Base-by-base conservation (phyloP, 2,797 vertebrate genomes). In the Percopsis omiscomaycus region DNA sequence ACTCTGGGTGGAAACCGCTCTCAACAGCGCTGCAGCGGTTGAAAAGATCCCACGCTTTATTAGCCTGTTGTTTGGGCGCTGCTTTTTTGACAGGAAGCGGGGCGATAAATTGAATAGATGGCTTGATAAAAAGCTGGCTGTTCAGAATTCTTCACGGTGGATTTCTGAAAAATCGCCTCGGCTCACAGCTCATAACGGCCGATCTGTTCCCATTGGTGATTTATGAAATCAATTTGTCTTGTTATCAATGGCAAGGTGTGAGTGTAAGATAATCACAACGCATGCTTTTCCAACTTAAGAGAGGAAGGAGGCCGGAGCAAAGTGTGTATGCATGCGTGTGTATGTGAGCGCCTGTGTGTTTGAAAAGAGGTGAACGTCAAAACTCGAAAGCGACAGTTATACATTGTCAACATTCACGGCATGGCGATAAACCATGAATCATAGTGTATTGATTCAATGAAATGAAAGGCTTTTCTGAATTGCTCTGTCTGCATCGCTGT, bases 201-300 rank as follows among this genome's bases (percentile, higher is more conserved):
- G 71, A 88, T 88, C 78, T 78, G 68, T 85, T 90, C 85, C 76
- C 78, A 77, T 55, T 59, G 66, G 78, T 91, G 90, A 91, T 92
- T 90, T 89, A 90, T 89, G 85, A 88, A 89, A 92, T 91, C 86
- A 90, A 85, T 91, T 91, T 90, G 84, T 89, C 82, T 84, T 82
- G 77, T 89, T 90, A 90, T 90, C 87, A 84, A 80, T 77, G 78
- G 79, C 76, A 71, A 73, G 69, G 73, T 84, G 61, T 63, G 70
- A 60, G 84, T 81, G 72, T 70, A 64, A 75, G 87, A 91, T 89
- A 86, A 89, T 91, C 84, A 71, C 55, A 80, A 69, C 71, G 65
- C 66, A 65, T 74, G 76, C 78, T 76, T 86, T 80, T 86, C 78
- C 6, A 77, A 73, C 80, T 75, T 61, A 51, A 13, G 71, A 69